Conservation (phyloP, 2,797 vertebrate genomes). For the Argya squamiceps region DNA sequence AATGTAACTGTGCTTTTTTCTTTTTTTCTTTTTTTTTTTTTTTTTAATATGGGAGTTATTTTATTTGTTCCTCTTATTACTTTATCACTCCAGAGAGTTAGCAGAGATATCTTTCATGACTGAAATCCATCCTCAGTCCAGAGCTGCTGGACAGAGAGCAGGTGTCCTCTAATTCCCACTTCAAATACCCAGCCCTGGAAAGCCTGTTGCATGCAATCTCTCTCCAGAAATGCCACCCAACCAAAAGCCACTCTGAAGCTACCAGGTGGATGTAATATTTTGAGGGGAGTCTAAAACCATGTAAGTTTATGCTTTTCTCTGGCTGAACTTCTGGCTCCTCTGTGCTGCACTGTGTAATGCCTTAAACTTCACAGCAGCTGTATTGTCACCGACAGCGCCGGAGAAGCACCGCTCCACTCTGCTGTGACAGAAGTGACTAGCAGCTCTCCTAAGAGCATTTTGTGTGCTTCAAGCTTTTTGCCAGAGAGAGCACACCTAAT, state of each 20-base stretch:
- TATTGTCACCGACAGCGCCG: neutral
- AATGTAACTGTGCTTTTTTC: neutral
- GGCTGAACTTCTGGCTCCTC: neutral
- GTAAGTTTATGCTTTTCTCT: neutral
- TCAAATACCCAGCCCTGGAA: neutral
- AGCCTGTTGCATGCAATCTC: neutral
- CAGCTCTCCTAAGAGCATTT: neutral
- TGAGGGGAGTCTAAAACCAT: neutral
- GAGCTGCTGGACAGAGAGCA: neutral
- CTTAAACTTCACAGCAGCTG: neutral
- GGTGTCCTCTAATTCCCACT: neutral
- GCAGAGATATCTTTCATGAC: neutral
- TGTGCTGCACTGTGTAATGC: neutral
- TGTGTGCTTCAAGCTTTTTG: neutral
- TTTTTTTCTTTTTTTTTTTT: no score
- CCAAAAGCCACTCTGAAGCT: neutral
- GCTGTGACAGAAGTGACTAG: neutral
- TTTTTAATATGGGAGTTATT: neutral
- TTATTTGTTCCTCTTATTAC: neutral
- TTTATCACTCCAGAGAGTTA: neutral
- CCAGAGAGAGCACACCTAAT: neutral
- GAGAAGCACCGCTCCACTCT: neutral
- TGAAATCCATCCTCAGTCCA: neutral
- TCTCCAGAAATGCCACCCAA: neutral
- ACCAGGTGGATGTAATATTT: neutral